Percentiles rank a stretch among this genome's conserved stretches.
Evolutionary conservation across 2,113 vertebrate genomes (phyloP).

Genomic region (Nothocercus nigrocapillus): DNA sequence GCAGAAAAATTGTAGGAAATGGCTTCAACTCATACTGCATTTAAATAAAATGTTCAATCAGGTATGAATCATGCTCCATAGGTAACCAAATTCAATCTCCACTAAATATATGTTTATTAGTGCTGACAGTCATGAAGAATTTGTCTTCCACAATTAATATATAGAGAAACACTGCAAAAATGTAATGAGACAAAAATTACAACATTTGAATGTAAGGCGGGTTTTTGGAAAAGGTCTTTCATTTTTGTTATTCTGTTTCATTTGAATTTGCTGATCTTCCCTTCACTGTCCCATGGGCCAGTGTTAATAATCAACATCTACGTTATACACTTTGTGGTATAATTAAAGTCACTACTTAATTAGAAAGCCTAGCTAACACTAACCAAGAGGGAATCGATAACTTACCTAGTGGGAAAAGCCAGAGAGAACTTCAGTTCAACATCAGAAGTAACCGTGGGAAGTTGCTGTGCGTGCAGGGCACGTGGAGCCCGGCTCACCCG

Average conservation of each 20-base stretch:
- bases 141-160: conserved; percentile 12
- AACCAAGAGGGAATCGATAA: conserved; percentile 70
- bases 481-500: background rate
- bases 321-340: conserved; percentile 52
- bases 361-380: conserved; percentile 59
- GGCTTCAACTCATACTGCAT: conserved; percentile 36
- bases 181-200: background rate
- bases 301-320: conserved; percentile 69
- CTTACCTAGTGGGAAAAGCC: conserved; percentile 11
- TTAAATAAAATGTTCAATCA: conserved; percentile 50
- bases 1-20: conserved; percentile 33
- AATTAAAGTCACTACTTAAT: conserved; percentile 75
- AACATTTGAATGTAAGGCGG: background rate
- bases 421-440: background rate
- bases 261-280: conserved; percentile 49
- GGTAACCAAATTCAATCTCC: conserved; percentile 9
- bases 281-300: conserved; percentile 43
- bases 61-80: conserved; percentile 36
- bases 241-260: conserved; percentile 61
- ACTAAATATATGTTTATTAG: conserved; percentile 20
- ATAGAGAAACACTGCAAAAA: conserved; percentile 22
- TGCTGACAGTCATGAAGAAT: conserved; percentile 35
- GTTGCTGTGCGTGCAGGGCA: background rate
- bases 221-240: conserved; percentile 26
- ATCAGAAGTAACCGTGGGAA: background rate